Evolutionary conservation across 2,797 vertebrate species (phyloP).

Genomic region (Lindbergichthys nudifrons): DNA sequence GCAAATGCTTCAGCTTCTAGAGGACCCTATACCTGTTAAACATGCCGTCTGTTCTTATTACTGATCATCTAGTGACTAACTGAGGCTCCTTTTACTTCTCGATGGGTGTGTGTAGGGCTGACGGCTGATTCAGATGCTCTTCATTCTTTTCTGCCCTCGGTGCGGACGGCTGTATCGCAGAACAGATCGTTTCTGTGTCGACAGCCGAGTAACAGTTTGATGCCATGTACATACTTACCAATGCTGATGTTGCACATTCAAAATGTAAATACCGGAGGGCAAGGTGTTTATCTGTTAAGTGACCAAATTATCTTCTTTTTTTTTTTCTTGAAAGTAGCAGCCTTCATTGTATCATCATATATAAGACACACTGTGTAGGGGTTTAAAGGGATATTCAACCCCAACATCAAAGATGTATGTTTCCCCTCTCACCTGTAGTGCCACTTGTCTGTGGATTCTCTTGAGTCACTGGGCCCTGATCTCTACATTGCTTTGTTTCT

Average conservation of each 20-base stretch:
- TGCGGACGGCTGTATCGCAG: slow-evolving; percentile 78
- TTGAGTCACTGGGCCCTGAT: no score
- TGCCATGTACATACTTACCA: slow-evolving; percentile 81
- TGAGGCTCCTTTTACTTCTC: slow-evolving; percentile 54
- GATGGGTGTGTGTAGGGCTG: slow-evolving; percentile 54
- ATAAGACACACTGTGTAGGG: slow-evolving; percentile 32
- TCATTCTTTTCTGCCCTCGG: slow-evolving; percentile 74
- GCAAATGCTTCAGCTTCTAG: slow-evolving; percentile 72
- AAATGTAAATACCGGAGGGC: slow-evolving; percentile 85
- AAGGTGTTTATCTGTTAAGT: slow-evolving; percentile 70
- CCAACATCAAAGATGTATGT: no score
- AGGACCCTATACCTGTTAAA: slow-evolving; percentile 69
- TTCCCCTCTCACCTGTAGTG: no score
- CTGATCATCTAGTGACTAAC: slow-evolving; percentile 63
- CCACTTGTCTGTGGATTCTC: no score
- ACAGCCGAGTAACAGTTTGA: slow-evolving; percentile 83
- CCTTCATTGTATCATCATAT: slow-evolving; percentile 44
- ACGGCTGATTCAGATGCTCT: slow-evolving; percentile 45
- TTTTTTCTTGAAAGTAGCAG: slow-evolving; percentile 62
- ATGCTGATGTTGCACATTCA: slow-evolving; percentile 91
- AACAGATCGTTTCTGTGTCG: slow-evolving; percentile 85
- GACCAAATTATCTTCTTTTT: slow-evolving; percentile 71
- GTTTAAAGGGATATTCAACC: slow-evolving; percentile 8
- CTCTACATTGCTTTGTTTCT: no score
- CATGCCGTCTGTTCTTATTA: slow-evolving; percentile 59